Base-by-base conservation (phyloP, 2,888 invertebrate species). In the Lepidonotus clava region DNA sequence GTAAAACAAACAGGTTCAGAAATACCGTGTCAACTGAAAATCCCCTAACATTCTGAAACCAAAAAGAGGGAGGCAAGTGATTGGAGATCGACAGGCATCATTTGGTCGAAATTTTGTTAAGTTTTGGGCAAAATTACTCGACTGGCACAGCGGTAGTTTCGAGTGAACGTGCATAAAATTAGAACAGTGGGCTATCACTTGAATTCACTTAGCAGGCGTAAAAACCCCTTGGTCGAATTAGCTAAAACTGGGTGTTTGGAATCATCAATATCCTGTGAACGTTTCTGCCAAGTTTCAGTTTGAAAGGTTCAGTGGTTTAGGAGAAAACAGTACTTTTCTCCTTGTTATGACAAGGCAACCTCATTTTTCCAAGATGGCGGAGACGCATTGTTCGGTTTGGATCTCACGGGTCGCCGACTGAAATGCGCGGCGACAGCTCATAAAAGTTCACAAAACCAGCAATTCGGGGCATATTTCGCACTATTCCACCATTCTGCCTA, bases 301-400 rank as follows among this genome's bases (percentile, higher is more conserved):
- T 6, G 46, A 46, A n/a, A 32, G 80, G 32, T 46, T 8, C 0
- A 46, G 28, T 18, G n/a, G 21, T 80, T 80, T 46, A 14, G n/a
- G 80, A 46, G 80, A 80, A 51, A 80, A 80, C 80, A 80, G 41
- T n/a, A 80, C 51, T 51, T 41, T 46, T 46, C 14, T 80, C 6
- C 28, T 24, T 41, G 51, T 41, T 51, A 80, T 80, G 80, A 80
- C 80, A 28, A 32, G 46, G 51, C 4, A 51, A 32, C 28, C 80
- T 41, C 46, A 14, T 24, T 24, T 80, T 80, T 80, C 80, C 80
- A 80, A 80, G 80, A 80, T 80, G 80, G 80, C 80, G 80, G 80
- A 80, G 80, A 1, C 80, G 41, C 80, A 46, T 80, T 80, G 80
- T 80, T 80, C 80, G 24, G 46, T 4, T 32, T 80, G 80, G 80